A percentile compares a stretch with the other conserved stretches of the same genome.
These are phyloP conservation scores for Cydia strobilella DNA, from an alignment of 1,140 invertebrate species.

Conservation along the genomic window DNA sequence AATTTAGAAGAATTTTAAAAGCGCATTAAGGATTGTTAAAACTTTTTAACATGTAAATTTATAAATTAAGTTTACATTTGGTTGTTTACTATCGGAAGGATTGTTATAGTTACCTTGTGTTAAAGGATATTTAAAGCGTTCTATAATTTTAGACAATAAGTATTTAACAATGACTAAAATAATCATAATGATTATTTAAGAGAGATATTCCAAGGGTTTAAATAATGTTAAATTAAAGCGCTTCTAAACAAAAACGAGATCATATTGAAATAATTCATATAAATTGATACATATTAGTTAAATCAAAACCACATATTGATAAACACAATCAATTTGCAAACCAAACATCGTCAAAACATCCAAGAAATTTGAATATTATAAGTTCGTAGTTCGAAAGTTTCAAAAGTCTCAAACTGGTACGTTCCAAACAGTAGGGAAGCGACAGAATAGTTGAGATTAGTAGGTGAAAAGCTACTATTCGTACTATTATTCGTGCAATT, in stretches of 20 bases:
- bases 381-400: neutral
- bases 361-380: neutral
- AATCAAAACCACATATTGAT: conserved; percentile 16
- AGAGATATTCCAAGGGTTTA: neutral
- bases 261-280: conserved; percentile 2
- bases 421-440: neutral
- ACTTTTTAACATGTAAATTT: too few relatives aligned
- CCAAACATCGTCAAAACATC: conserved; percentile 20
- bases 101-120: too few relatives aligned
- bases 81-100: too few relatives aligned
- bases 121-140: too few relatives aligned
- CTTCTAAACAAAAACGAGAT: neutral
- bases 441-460: conserved; percentile 14
- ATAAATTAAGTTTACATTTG: too few relatives aligned
- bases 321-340: conserved; percentile 19
- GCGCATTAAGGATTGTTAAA: neutral
- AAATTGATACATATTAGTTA: conserved; percentile 14
- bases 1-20: too few relatives aligned
- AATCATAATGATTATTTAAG: neutral
- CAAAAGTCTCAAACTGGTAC: neutral
- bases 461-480: conserved; percentile 20
- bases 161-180: neutral
- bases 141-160: neutral
- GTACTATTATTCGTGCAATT: conserved; percentile 12
- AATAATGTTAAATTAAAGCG: neutral